A percentile compares a stretch with the other conserved stretches of the same genome.
Conservation (phyloP, 2,888 invertebrate species). For the Amphipoea oculea region DNA sequence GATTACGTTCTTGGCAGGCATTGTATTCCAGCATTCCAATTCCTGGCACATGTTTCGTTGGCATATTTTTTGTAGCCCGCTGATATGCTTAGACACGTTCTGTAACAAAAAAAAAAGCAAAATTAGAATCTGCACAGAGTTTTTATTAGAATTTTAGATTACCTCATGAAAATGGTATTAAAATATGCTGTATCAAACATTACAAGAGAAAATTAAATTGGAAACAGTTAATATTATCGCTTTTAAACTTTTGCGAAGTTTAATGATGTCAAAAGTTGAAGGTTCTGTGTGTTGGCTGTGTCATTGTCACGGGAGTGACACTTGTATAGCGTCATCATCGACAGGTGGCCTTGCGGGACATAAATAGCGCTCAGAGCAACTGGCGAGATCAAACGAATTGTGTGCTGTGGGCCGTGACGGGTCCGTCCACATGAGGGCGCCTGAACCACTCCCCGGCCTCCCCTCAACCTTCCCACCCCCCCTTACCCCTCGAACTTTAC, state of each 20-base stretch:
- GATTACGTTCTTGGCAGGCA: conserved; percentile 88
- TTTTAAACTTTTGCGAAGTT: conserved; percentile 19
- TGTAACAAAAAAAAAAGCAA: conserved; percentile 83
- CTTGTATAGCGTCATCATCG: conserved; percentile 76
- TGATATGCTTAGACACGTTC: conserved; percentile 74
- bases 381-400: conserved; percentile 90
- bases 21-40: conserved; percentile 83
- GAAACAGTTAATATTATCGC: conserved; percentile 32
- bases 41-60: conserved; percentile 84
- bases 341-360: conserved; percentile 83
- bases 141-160: conserved; percentile 37
- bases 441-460: conserved; percentile 71
- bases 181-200: conserved; percentile 22
- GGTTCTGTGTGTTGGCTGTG: conserved; percentile 58
- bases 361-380: conserved; percentile 86
- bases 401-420: conserved; percentile 87
- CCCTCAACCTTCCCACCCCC: conserved; percentile 64
- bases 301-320: conserved; percentile 71
- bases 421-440: conserved; percentile 86
- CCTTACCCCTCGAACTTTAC: conserved; percentile 65
- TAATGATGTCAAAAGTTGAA: conserved; percentile 36
- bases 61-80: conserved; percentile 79
- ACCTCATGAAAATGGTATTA: conserved; percentile 21
- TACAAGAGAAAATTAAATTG: conserved; percentile 47
- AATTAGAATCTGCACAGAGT: conserved; percentile 22